Percentiles rank a stretch among this genome's conserved stretches.
Evolutionary conservation across 2,113 vertebrate species (phyloP).

Genomic region (Pseudopipra pipra): DNA sequence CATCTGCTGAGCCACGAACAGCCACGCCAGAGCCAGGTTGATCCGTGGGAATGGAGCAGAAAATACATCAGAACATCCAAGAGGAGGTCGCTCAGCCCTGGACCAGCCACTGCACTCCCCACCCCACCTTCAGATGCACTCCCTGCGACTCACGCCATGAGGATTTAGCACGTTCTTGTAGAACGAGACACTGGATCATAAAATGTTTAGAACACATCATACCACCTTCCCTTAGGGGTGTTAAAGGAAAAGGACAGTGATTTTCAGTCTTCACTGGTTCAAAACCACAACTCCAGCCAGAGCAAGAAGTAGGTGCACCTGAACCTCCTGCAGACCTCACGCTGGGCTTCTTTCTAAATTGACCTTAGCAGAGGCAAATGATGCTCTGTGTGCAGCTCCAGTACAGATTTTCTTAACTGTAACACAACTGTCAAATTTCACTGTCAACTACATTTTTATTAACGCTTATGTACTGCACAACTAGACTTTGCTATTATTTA

Average conservation of each 20-base stretch:
- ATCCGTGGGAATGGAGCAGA: rapidly evolving
- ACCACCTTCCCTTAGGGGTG: rapidly evolving
- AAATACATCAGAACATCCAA: neutral
- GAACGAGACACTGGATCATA: neutral
- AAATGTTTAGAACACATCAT: neutral
- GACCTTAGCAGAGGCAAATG: neutral
- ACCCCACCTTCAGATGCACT: rapidly evolving
- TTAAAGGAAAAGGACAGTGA: neutral
- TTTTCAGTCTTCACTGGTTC: neutral
- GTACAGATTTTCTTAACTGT: neutral
- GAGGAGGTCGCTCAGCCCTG: too few relatives aligned
- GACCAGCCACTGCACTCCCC: neutral
- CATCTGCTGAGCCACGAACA: rapidly evolving
- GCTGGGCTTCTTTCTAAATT: rapidly evolving
- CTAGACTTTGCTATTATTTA: constrained; percentile 59
- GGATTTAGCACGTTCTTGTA: neutral
- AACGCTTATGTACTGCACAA: constrained; percentile 6
- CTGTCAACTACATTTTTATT: constrained; percentile 51
- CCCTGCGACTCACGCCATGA: neutral
- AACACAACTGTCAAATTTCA: constrained; percentile 39
- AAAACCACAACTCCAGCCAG: neutral
- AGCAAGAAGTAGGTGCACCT: neutral
- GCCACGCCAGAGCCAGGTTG: neutral
- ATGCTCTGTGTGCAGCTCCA: neutral
- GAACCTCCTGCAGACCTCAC: rapidly evolving